Percentiles rank a stretch among this genome's conserved stretches.
Evolutionary conservation across 2,113 vertebrate genomes (phyloP).

Genomic region (Todiramphus saurophagus): DNA sequence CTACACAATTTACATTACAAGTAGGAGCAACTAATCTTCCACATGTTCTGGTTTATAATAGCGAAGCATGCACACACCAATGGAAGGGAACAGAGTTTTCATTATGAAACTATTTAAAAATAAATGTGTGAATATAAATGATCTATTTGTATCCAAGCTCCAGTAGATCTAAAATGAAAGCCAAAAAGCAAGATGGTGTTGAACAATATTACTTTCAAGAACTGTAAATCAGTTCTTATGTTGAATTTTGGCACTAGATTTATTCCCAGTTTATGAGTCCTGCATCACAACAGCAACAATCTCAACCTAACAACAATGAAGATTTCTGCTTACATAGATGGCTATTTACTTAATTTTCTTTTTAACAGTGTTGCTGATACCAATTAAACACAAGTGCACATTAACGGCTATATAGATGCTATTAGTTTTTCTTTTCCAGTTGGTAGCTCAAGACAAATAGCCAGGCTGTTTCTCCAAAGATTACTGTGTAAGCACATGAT

Average conservation of each 20-base stretch:
- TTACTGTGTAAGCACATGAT: background rate
- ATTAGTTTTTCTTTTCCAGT: constrained; percentile 46
- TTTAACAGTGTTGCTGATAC: constrained; percentile 16
- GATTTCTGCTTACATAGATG: constrained; percentile 61
- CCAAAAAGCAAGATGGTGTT: constrained; percentile 58
- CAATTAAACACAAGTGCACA: constrained; percentile 53
- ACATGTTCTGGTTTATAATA: constrained; percentile 57
- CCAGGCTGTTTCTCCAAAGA: background rate
- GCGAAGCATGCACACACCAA: background rate
- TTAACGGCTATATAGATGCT: constrained; percentile 35
- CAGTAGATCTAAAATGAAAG: constrained; percentile 57
- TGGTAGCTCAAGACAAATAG: constrained; percentile 45
- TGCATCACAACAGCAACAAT: constrained; percentile 3
- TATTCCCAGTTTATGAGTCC: constrained; percentile 6
- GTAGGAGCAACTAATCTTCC: constrained; percentile 65
- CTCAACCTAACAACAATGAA: background rate
- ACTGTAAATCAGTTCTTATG: no score
- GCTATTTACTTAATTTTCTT: constrained; percentile 59
- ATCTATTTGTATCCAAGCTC: constrained; percentile 66
- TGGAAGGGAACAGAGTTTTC: constrained; percentile 51
- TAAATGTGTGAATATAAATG: constrained; percentile 71
- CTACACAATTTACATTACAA: constrained; percentile 61
- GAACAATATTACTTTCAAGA: constrained; percentile 33
- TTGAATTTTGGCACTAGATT: background rate
- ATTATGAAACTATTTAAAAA: constrained; percentile 72